Evolutionary conservation across 2,888 invertebrate genomes (phyloP).

Genomic region (Melinopterus prodromus): DNA sequence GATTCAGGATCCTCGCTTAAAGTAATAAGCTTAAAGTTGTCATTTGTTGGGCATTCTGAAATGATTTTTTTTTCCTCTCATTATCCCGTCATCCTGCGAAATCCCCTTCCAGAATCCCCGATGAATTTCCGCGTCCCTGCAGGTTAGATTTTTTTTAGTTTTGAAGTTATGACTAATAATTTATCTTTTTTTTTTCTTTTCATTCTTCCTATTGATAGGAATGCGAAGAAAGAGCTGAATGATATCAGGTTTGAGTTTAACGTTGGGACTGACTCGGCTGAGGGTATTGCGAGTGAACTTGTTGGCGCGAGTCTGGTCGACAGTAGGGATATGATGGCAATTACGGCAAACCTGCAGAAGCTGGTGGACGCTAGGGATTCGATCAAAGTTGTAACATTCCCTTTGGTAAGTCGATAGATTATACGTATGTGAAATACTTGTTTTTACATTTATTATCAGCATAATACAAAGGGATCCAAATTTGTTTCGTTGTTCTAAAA

Average conservation of each 20-base stretch:
- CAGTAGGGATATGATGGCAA: conserved; percentile 88
- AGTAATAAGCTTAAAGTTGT: too few relatives aligned
- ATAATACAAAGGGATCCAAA: too few relatives aligned
- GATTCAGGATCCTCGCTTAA: too few relatives aligned
- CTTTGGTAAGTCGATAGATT: conserved; percentile 76
- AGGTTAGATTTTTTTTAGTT: conserved; percentile 40
- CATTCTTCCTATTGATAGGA: conserved; percentile 63
- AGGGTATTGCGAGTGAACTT: conserved; percentile 93
- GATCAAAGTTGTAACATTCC: conserved; percentile 85
- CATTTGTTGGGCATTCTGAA: neutral
- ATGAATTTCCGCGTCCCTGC: conserved; percentile 46
- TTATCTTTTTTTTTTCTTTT: neutral
- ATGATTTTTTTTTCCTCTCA: neutral
- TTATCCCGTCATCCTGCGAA: conserved; percentile 21
- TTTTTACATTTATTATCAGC: too few relatives aligned
- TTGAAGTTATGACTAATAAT: conserved; percentile 9
- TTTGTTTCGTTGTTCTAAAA: too few relatives aligned
- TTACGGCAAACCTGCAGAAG: conserved; percentile 91
- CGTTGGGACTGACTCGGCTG: conserved; percentile 86
- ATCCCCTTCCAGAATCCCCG: conserved; percentile 45
- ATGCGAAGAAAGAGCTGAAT: conserved; percentile 89
- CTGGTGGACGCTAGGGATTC: conserved; percentile 78
- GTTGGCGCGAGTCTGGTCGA: conserved; percentile 96
- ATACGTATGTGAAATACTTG: too few relatives aligned
- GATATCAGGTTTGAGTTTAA: conserved; percentile 98